phyloP scores from a whole-genome alignment of 2,113 vertebrate species.

The Pitta sordida region DNA sequence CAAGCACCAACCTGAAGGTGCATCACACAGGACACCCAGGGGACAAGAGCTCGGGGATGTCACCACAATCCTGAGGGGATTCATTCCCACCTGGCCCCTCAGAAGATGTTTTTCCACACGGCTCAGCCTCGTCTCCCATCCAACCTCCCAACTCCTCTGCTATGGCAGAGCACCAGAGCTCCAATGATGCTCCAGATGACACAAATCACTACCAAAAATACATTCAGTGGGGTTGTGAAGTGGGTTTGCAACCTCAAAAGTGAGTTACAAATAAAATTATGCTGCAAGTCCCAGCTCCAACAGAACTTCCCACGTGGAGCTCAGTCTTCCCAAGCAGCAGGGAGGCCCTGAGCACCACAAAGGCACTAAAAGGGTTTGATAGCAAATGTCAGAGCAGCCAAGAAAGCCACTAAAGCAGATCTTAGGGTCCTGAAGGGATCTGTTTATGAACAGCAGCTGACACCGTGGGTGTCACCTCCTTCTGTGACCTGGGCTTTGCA shows the following conservation, averaged over 20 bases:
- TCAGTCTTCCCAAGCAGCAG: neutral
- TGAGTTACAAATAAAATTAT: rapidly evolving
- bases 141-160: neutral
- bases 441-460: rapidly evolving
- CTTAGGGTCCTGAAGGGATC: neutral
- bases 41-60: neutral
- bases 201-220: neutral
- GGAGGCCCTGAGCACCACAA: neutral
- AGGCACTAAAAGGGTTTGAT: rapidly evolving
- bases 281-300: rapidly evolving
- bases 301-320: rapidly evolving
- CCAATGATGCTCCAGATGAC: rapidly evolving
- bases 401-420: neutral
- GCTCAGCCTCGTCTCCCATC: neutral
- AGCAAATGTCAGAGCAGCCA: too few species aligned
- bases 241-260: rapidly evolving
- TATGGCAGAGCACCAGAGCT: neutral
- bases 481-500: rapidly evolving
- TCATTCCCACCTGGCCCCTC: neutral
- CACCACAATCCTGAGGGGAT: neutral
- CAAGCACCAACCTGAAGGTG: neutral
- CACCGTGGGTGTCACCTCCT: rapidly evolving
- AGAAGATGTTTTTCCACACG: rapidly evolving
- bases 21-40: rapidly evolving
- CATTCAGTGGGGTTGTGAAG: too few species aligned